phyloP scores from a whole-genome alignment of 2,113 vertebrate species.

The Hucho hucho region DNA sequence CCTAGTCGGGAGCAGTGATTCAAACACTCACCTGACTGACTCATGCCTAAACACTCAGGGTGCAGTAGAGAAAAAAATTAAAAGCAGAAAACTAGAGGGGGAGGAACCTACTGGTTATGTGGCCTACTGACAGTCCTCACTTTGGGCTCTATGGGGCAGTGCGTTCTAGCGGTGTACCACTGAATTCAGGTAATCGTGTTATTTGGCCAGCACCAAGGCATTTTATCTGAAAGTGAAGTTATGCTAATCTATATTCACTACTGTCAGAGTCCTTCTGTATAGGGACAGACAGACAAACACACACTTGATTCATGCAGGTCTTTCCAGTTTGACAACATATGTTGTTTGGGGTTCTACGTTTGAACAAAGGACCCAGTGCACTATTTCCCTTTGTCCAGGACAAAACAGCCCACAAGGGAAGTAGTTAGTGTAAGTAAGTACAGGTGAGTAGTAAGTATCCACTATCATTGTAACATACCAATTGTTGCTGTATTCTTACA shows the following conservation, averaged over 20 bases:
- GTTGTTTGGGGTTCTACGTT: too few relatives aligned
- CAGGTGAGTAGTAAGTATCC: not conserved
- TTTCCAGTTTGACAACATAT: slow-evolving; percentile 70
- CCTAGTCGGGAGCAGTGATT: slow-evolving; percentile 32
- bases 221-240: not conserved
- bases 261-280: not conserved
- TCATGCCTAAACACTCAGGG: slow-evolving; percentile 31
- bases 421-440: not conserved
- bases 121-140: not conserved
- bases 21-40: slow-evolving; percentile 42
- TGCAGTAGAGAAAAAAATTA: slow-evolving; percentile 7
- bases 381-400: slow-evolving; percentile 16
- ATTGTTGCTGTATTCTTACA: too few relatives aligned
- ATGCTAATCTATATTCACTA: slow-evolving; percentile 1
- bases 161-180: slow-evolving; percentile 4
- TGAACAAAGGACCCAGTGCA: slow-evolving; percentile 27
- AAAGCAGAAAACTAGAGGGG: not conserved
- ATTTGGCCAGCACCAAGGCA: not conserved
- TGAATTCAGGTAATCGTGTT: slow-evolving; percentile 22
- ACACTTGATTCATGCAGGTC: slow-evolving; percentile 59
- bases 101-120: slow-evolving; percentile 21
- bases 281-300: not conserved
- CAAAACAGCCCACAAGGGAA: not conserved
- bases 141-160: not conserved
- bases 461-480: not conserved